Percentiles rank a stretch among this genome's conserved stretches.
Conservation (phyloP, 1,140 invertebrate genomes). For the Orchestia grillus region DNA sequence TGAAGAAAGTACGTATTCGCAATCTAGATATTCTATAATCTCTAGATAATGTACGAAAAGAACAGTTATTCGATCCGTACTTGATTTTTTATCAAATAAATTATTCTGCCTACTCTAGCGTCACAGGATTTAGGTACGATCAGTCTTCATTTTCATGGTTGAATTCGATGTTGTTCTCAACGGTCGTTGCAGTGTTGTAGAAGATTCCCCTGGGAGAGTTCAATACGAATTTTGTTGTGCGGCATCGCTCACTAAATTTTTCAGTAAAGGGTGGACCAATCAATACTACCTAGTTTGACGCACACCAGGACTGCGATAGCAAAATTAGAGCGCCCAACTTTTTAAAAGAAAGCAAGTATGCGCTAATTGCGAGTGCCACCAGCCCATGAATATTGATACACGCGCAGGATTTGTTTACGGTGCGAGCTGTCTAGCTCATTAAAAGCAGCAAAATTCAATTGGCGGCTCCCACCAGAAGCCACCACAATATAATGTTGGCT, state of each 20-base stretch:
- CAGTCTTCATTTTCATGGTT: no score
- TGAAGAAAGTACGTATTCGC: neutral
- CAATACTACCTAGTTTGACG: neutral
- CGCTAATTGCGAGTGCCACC: neutral
- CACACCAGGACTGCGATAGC: neutral
- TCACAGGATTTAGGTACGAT: no score
- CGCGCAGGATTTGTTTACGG: neutral
- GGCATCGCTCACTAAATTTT: neutral
- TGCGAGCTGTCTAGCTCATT: neutral
- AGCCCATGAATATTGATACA: conserved; percentile 5
- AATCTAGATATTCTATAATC: neutral
- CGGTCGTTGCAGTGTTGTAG: no score
- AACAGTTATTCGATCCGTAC: neutral
- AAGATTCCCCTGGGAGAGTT: no score
- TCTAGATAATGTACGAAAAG: neutral
- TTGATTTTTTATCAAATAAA: neutral
- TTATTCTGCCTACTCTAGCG: no score
- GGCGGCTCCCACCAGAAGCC: neutral
- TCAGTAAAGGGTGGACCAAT: neutral
- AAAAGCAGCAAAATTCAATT: neutral
- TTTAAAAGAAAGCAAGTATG: neutral
- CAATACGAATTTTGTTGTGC: neutral
- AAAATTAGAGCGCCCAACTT: neutral
- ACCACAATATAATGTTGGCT: neutral
- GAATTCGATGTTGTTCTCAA: no score